These are phyloP conservation scores for Catonia carolina DNA, from an alignment of 2,888 invertebrate species.

Conservation along the genomic window DNA sequence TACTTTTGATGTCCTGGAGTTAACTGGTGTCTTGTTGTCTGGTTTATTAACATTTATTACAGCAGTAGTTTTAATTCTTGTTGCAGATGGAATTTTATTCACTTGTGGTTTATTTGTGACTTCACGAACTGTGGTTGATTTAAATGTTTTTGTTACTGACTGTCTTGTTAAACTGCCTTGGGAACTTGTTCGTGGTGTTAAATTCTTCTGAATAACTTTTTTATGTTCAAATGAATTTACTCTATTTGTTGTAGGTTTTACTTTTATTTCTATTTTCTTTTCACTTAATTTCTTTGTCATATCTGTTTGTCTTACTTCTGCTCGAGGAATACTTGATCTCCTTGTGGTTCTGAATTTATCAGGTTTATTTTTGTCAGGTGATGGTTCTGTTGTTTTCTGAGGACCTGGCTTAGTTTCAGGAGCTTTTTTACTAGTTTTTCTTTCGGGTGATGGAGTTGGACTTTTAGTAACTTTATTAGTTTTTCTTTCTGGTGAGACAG, in stretches of 20 bases:
- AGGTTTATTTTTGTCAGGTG: conserved; percentile 4
- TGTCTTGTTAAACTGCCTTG: conserved; percentile 19
- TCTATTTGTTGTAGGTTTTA: conserved; percentile 10
- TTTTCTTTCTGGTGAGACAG: conserved; percentile 43
- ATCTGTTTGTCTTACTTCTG: conserved; percentile 26
- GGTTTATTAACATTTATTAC: conserved; percentile 20
- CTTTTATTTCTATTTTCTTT: conserved; percentile 24
- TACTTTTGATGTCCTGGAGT: conserved; percentile 4
- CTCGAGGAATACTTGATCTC: conserved; percentile 30
- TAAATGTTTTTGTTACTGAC: conserved; percentile 11
- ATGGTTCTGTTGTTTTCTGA: no score
- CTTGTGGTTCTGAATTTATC: conserved; percentile 24
- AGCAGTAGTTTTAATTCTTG: conserved; percentile 24
- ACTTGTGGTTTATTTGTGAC: conserved; percentile 11
- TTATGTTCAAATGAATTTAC: conserved; percentile 16
- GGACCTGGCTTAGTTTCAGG: conserved; percentile 4
- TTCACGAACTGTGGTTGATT: conserved; percentile 17
- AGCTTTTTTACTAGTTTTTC: background rate
- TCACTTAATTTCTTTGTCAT: conserved; percentile 26
- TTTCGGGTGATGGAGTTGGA: conserved; percentile 6
- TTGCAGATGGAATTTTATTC: conserved; percentile 9
- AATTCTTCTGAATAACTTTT: background rate
- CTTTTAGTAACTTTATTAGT: conserved; percentile 35
- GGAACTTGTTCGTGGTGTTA: conserved; percentile 17
- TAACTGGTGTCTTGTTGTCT: background rate